phyloP scores from a whole-genome alignment of 2,797 vertebrate genomes.

The Gouania willdenowi region DNA sequence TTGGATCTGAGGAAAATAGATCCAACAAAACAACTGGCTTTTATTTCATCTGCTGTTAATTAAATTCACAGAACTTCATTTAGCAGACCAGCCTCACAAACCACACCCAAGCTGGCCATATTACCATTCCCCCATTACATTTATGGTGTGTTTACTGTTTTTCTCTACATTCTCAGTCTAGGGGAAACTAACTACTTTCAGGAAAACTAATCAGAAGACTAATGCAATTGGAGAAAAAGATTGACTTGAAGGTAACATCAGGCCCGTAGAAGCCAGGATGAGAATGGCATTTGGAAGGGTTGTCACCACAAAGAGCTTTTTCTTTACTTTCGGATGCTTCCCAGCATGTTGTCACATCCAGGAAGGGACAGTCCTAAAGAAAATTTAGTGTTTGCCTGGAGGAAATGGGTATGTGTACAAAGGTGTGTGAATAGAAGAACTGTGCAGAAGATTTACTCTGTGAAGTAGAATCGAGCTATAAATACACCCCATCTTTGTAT shows the following conservation, averaged over 20 bases:
- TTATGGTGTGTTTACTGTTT: conserved; percentile 68
- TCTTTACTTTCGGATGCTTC: conserved; percentile 38
- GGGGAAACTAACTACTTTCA: conserved; percentile 21
- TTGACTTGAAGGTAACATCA: conserved; percentile 53
- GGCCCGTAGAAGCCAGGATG: conserved; percentile 31
- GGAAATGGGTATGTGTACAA: conserved; percentile 13
- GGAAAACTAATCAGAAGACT: conserved; percentile 4
- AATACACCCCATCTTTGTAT: no score
- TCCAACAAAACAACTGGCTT: conserved; percentile 22
- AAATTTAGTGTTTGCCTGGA: conserved; percentile 13
- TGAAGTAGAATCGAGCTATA: no score
- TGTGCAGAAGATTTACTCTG: conserved; percentile 17
- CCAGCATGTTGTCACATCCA: conserved; percentile 15
- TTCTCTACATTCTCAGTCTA: conserved; percentile 39
- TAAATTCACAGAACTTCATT: conserved; percentile 30
- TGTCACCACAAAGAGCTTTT: conserved; percentile 41
- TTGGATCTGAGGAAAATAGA: conserved; percentile 2
- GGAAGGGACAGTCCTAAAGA: conserved; percentile 8
- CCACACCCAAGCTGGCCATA: conserved; percentile 44
- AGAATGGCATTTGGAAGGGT: conserved; percentile 4
- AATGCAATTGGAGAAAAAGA: conserved; percentile 21
- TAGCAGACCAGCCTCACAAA: conserved; percentile 34
- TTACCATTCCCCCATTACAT: conserved; percentile 54
- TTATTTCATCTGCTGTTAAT: conserved; percentile 35
- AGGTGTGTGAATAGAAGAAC: not conserved